Conservation (phyloP, 2,888 invertebrate species). For the Craniophora ligustri region DNA sequence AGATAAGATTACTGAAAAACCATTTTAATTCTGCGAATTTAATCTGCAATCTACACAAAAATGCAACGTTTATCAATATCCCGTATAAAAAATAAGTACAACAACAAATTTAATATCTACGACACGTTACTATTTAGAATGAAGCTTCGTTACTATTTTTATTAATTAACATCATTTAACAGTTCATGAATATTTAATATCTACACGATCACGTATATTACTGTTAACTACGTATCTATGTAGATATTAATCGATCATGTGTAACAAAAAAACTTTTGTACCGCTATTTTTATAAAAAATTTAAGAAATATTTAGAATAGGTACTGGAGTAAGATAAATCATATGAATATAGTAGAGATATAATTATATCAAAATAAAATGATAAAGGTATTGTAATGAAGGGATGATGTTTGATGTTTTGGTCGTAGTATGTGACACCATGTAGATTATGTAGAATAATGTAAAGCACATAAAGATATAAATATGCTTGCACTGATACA, state of each 20-base stretch:
- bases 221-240: too few species aligned
- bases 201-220: too few species aligned
- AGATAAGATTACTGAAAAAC: constrained; percentile 25
- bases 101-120: constrained; percentile 81
- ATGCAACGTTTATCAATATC: constrained; percentile 85
- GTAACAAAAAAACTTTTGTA: constrained; percentile 31
- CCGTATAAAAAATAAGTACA: constrained; percentile 85
- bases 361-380: too few species aligned
- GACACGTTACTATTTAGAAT: constrained; percentile 69
- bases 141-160: constrained; percentile 61
- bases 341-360: too few species aligned
- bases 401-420: too few species aligned
- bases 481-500: too few species aligned
- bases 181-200: constrained; percentile 40
- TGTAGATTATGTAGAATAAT: too few species aligned
- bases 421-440: constrained; percentile 28
- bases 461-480: too few species aligned
- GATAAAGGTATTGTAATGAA: too few species aligned
- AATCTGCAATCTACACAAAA: constrained; percentile 82
- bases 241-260: constrained; percentile 38
- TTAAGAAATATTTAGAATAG: constrained; percentile 3
- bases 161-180: constrained; percentile 39
- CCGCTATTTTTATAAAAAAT: constrained; percentile 32
- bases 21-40: constrained; percentile 76
- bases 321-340: too few species aligned